A percentile compares a stretch with the other conserved stretches of the same genome.
phyloP scores from a whole-genome alignment of 2,888 invertebrate species.

The Pyrrhosoma nymphula region DNA sequence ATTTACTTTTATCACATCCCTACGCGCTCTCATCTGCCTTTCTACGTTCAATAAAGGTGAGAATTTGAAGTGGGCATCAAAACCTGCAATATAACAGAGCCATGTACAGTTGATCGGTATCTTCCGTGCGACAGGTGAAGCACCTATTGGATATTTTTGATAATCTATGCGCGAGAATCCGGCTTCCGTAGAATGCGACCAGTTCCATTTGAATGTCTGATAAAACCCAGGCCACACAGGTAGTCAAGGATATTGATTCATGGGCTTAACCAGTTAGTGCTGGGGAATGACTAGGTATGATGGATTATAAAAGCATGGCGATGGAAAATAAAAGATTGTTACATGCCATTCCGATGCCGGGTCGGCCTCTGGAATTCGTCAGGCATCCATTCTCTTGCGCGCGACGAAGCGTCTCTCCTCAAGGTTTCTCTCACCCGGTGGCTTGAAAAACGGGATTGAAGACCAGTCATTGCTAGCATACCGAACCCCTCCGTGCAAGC shows the following conservation, averaged over 20 bases:
- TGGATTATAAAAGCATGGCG: constrained; percentile 4
- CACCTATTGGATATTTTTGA: constrained; percentile 2
- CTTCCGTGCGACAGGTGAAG: not conserved
- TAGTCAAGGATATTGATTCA: constrained; percentile 74
- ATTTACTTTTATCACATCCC: not conserved
- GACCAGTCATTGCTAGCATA: not conserved
- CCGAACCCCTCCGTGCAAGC: not conserved
- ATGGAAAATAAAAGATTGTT: constrained; percentile 73
- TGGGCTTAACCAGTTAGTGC: constrained; percentile 80
- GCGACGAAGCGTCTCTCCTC: not conserved
- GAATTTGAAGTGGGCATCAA: not conserved
- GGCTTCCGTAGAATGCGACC: constrained; percentile 47
- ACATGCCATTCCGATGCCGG: constrained; percentile 67
- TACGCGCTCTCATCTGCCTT: not conserved
- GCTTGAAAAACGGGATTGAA: not conserved
- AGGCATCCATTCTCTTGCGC: not conserved
- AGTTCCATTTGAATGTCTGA: not conserved
- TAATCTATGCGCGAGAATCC: constrained; percentile 12
- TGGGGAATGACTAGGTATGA: not conserved
- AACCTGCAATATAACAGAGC: not conserved
- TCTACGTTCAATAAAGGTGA: not conserved
- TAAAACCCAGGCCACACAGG: constrained; percentile 2
- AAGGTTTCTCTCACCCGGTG: not conserved
- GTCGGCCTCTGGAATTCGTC: constrained; percentile 74
- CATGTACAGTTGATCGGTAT: not conserved